Percentiles rank a stretch among this genome's conserved stretches.
Conservation (phyloP, 2,797 vertebrate species). For the Microchirus variegatus region DNA sequence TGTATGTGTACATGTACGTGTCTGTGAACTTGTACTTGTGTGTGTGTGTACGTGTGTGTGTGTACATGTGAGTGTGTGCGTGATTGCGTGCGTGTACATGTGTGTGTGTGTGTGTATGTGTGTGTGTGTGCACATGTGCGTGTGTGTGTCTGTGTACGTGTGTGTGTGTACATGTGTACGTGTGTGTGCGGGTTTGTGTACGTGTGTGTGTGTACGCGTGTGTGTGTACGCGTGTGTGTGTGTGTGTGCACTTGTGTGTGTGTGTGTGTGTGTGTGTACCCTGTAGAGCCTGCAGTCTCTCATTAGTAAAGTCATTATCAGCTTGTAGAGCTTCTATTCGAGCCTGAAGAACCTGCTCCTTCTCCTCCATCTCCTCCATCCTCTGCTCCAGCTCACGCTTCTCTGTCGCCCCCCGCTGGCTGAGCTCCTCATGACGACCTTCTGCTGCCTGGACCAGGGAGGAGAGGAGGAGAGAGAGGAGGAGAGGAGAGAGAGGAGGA, state of each 20-base stretch:
- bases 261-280: slow-evolving; percentile 75
- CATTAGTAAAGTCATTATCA: slow-evolving; percentile 98
- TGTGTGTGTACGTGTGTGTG: too few species aligned
- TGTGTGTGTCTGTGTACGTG: too few species aligned
- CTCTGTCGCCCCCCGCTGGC: slow-evolving; percentile 91
- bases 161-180: not conserved
- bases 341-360: slow-evolving; percentile 97
- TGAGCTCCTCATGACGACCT: slow-evolving; percentile 93
- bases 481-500: not conserved
- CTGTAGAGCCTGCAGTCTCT: slow-evolving; percentile 94
- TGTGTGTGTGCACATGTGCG: slow-evolving; percentile 21
- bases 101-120: slow-evolving; percentile 12
- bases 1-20: slow-evolving; percentile 68
- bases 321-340: slow-evolving; percentile 98
- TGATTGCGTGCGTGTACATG: slow-evolving; percentile 1
- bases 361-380: slow-evolving; percentile 98
- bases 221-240: not conserved
- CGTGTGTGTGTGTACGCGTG: not conserved
- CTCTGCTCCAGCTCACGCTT: slow-evolving; percentile 93
- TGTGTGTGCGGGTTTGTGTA: not conserved
- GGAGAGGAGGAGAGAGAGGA: not conserved
- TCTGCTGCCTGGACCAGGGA: slow-evolving; percentile 84
- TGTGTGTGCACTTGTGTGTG: slow-evolving; percentile 11
- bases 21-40: too few species aligned
- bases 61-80: not conserved